Evolutionary conservation across 1,140 invertebrate genomes (phyloP).

Genomic region (Saccostrea cuccullata): DNA sequence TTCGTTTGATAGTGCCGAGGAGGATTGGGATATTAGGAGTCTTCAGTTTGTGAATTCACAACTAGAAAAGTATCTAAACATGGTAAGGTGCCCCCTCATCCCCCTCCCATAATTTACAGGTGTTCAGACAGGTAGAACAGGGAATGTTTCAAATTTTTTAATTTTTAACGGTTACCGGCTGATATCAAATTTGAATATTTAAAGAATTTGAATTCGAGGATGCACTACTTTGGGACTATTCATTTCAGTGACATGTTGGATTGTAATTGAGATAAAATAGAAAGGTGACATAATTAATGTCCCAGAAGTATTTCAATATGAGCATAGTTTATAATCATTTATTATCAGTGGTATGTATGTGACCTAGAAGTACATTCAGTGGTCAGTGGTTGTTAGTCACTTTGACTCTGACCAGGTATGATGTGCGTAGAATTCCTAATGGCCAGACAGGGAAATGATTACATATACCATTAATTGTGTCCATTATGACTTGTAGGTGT

Average conservation of each 20-base stretch:
- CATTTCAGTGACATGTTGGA: neutral
- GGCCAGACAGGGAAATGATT: neutral
- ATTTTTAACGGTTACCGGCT: neutral
- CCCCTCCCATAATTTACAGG: neutral
- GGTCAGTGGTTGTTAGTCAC: neutral
- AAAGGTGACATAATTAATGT: neutral
- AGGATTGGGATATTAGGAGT: slow-evolving; percentile 70
- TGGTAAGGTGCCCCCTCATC: slow-evolving; percentile 59
- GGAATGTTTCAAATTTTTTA: neutral
- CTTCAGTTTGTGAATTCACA: slow-evolving; percentile 67
- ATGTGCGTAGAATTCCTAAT: neutral
- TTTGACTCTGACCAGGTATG: neutral
- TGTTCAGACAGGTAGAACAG: neutral
- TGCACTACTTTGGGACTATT: neutral
- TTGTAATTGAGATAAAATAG: neutral
- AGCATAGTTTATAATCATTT: neutral
- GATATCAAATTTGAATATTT: neutral
- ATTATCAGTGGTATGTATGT: neutral
- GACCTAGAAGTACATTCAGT: neutral
- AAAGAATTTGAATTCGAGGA: slow-evolving; percentile 11
- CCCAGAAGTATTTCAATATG: neutral
- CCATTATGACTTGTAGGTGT: too few relatives aligned
- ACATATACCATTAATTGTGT: too few relatives aligned
- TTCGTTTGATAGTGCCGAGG: slow-evolving; percentile 68
- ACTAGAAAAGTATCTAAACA: slow-evolving; percentile 69